A percentile compares a stretch with the other conserved stretches of the same genome.
Evolutionary conservation across 2,797 vertebrate species (phyloP).

Genomic region (Vespertilio murinus): DNA sequence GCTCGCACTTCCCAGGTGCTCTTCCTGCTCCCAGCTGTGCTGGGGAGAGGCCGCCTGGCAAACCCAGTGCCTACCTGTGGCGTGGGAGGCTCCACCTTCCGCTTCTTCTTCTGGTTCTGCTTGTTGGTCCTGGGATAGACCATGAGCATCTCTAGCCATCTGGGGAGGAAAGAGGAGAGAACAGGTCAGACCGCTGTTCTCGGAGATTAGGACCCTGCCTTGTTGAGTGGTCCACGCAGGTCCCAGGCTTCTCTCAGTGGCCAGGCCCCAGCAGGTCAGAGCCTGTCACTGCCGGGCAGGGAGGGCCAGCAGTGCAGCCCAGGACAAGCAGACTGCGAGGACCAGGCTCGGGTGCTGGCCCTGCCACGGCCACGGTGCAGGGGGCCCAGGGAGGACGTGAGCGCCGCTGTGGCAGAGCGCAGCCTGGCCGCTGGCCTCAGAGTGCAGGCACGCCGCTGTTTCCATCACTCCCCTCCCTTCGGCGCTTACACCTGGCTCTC

Average conservation of each 20-base stretch:
- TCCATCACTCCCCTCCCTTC: not conserved
- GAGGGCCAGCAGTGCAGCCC: not conserved
- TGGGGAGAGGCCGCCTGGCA: not conserved
- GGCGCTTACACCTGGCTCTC: not conserved
- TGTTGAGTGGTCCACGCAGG: not conserved
- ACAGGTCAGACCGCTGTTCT: not conserved
- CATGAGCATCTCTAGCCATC: slow-evolving; percentile 96
- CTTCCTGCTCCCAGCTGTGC: not conserved
- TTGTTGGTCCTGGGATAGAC: slow-evolving; percentile 97
- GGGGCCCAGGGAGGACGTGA: not conserved
- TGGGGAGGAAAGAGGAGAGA: slow-evolving; percentile 70
- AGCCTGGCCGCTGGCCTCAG: not conserved
- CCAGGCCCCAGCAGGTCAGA: not conserved
- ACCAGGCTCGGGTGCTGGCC: not conserved
- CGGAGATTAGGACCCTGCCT: not conserved
- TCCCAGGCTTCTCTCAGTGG: not conserved
- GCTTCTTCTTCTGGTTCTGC: slow-evolving; percentile 99
- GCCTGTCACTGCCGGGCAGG: not conserved
- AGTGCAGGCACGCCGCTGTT: fast-evolving
- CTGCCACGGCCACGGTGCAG: not conserved
- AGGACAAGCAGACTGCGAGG: not conserved
- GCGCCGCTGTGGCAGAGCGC: not conserved
- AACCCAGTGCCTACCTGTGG: slow-evolving; percentile 89
- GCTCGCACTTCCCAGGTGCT: not conserved
- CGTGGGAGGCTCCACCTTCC: slow-evolving; percentile 96